Conservation (phyloP, 2,797 vertebrate genomes). For the Catamblyrhynchus diadema region DNA sequence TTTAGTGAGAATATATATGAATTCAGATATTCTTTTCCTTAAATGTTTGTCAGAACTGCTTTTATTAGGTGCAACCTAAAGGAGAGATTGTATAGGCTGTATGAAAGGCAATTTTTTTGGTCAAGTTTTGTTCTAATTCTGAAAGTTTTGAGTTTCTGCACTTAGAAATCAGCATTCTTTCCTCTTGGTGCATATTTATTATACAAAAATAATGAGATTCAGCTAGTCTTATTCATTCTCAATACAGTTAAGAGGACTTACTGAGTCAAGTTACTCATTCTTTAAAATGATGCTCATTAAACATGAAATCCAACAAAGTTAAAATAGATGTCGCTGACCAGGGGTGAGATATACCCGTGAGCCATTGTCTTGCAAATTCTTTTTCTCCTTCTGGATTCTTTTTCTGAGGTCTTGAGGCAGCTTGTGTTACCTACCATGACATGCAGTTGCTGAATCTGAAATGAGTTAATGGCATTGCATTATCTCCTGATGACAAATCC, state of each 20-base stretch:
- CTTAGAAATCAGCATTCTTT: background rate
- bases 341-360: background rate
- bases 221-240: background rate
- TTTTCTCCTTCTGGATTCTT: background rate
- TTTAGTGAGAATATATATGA: background rate
- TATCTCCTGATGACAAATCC: slow-evolving; percentile 34
- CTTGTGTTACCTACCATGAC: background rate
- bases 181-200: background rate
- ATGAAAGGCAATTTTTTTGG: background rate
- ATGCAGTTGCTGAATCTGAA: slow-evolving; percentile 27
- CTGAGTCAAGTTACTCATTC: background rate
- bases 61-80: background rate
- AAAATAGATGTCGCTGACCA: background rate
- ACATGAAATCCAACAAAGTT: background rate
- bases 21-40: background rate
- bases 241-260: background rate
- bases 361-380: background rate
- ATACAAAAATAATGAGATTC: background rate
- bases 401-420: background rate
- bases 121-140: background rate
- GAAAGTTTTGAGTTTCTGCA: background rate
- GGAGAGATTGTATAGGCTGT: background rate
- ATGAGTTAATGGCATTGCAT: slow-evolving; percentile 40
- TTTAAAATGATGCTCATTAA: background rate
- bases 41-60: background rate